Evolutionary conservation across 2,113 vertebrate species (phyloP).

Genomic region (Hydropotes inermis): DNA sequence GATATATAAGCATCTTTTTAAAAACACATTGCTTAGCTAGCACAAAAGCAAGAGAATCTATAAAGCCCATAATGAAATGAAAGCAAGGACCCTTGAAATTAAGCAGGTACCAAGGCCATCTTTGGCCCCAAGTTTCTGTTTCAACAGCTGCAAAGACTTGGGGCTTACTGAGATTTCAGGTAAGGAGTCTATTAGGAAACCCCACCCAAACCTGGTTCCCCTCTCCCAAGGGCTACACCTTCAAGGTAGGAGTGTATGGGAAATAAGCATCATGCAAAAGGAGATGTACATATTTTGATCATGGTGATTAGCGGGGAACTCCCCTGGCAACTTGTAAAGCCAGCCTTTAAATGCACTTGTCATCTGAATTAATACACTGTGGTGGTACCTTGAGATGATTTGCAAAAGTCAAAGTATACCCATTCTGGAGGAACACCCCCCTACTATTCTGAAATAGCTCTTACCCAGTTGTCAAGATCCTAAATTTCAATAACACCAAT

Average conservation of each 20-base stretch:
- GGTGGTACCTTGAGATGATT: background rate
- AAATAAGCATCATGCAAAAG: background rate
- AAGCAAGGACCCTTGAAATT: background rate
- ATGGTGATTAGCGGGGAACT: background rate
- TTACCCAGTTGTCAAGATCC: background rate
- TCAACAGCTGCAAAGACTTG: background rate
- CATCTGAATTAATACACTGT: background rate
- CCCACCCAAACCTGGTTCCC: background rate
- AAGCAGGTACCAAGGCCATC: background rate
- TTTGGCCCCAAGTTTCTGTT: background rate
- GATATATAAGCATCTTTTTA: background rate
- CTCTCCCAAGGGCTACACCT: background rate
- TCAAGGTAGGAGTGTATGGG: background rate
- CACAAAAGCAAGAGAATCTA: background rate
- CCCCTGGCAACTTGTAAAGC: background rate
- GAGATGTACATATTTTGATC: background rate
- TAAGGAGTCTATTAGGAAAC: background rate
- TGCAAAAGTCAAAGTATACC: background rate
- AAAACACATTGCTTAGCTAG: background rate
- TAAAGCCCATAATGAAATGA: background rate
- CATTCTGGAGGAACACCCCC: background rate
- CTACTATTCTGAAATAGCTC: background rate
- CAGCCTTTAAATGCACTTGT: background rate
- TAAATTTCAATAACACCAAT: background rate
- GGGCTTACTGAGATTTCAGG: background rate